Base-by-base conservation (phyloP, 2,888 invertebrate genomes). In the Agrilus cyanescens region DNA sequence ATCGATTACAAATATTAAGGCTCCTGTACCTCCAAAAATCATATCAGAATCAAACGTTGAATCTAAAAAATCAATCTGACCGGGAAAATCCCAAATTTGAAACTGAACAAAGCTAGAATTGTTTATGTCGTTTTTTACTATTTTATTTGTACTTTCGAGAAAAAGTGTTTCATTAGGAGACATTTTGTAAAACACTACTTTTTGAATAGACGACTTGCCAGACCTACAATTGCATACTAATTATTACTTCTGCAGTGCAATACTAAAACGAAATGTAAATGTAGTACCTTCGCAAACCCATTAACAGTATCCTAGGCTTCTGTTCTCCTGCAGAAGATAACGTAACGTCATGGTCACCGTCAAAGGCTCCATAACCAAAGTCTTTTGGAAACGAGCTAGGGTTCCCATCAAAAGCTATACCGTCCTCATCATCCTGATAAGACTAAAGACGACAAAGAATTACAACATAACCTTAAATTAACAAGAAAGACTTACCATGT, bases 121-220 rank as follows among this genome's bases (percentile, higher is more conserved):
- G 57, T 91, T 91, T 49, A 98, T 93, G 62, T 96, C 95, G 70
- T 98, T 96, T 69, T 95, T 96, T 3, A 94, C 89, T 54, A 98
- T 93, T 75, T 97, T 94, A 65, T 93, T 95, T 38, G 97, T 99
- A 51, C 95, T 95, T 67, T 98, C 98, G 50, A 98, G 71, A 64
- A 98, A 98, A 41, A 98, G 72, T 1, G 98, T 99, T 71, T 99
- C 98, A 70, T 97, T 98, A 2, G 98, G 98, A 2, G 97, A 95
- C 93, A 99, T 98, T 72, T 99, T 99, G 67, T 98, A 97, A 65
- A 99, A 99, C n/a, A 99, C 98, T 4, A 99, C 98, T 74, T 98
- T 97, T 64, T 96, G 94, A 60, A 98, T 98, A 1, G 97, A 98
- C 40, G 97, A 96, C 68, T 98, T 98, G 37, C 98, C 98, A 59